Evolutionary conservation across 2,888 invertebrate genomes (phyloP).

Genomic region (Pterobdella sp.): DNA sequence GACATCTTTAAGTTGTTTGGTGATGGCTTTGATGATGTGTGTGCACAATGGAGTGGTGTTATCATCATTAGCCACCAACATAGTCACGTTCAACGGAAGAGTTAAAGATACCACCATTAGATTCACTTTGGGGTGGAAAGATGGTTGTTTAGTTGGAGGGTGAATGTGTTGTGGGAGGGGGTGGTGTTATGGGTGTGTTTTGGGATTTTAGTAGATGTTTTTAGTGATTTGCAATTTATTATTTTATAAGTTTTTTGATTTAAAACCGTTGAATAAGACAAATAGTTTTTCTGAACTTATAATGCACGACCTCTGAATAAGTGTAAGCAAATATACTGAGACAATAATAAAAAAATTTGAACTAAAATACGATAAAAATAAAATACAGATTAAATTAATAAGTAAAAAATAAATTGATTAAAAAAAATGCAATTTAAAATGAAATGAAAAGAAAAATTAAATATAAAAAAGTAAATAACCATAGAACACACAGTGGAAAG

Average conservation of each 20-base stretch:
- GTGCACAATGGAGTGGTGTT: conserved; percentile 34
- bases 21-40: conserved; percentile 38
- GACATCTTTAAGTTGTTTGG: conserved; percentile 41
- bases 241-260: too few species aligned
- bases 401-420: conserved; percentile 12
- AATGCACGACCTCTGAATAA: too few species aligned
- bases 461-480: neutral
- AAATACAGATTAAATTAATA: conserved; percentile 22
- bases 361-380: too few species aligned
- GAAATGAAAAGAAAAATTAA: too few species aligned
- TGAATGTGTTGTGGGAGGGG: neutral
- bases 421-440: too few species aligned
- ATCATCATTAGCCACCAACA: conserved; percentile 38
- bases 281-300: too few species aligned
- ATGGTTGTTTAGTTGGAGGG: neutral
- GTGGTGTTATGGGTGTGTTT: neutral
- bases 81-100: conserved; percentile 41
- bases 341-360: too few species aligned
- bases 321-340: too few species aligned
- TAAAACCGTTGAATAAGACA: too few species aligned
- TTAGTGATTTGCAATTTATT: too few species aligned
- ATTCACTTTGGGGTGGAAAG: conserved; percentile 37
- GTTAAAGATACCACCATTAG: conserved; percentile 38
- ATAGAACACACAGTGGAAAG: neutral
- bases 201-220: neutral